Evolutionary conservation across 2,113 vertebrate genomes (phyloP), one percentile per base, ranked within the genome.

Genomic region (Scomber japonicus): DNA sequence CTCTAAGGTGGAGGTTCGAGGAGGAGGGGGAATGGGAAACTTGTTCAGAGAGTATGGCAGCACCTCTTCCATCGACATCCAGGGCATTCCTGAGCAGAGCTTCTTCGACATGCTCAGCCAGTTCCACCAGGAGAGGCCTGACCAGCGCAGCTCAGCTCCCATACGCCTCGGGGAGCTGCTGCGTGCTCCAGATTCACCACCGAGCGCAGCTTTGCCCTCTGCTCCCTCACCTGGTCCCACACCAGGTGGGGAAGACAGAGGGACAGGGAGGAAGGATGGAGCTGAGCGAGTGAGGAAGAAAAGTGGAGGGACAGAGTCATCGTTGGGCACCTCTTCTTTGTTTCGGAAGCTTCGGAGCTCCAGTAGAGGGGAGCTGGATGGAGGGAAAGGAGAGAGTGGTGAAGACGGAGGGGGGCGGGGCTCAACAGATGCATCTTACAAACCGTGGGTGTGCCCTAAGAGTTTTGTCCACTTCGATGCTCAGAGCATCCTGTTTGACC

Each of bases 11-110:
- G 82, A 91, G 1, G 87, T 92, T 6, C 87, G 0, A 44, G 84
- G 91, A 14, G 91, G 92, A 0, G 64, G 92, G 0, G 85, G 86
- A 3, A 86, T 90, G 86, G 86, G 76, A 10, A 88, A 67, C 86
- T 84, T 97, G 0, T 97, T 96, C 92, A 94, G 97, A 0, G 97
- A 98, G 57, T 99, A 99, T 0, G 98, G 98, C 57, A 99, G 98
- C 94, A 98, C 97, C 0, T 99, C 98, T 2, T 99, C 98, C 89
- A 98, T 99, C 1, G 96, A 99, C 0, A 94, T 95, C 15, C 96
- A 98, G 78, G 97, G 95, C 0, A 85, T 98, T 62, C 93, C 97
- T 0, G 97, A 98, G 60, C 97, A 97, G 88, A 98, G 97, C 80
- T 97, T 98, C 81, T 97, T 96, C 0, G 96, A 97, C 51, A 97